These are phyloP conservation scores for Prolemur simus DNA, from an alignment of 2,113 vertebrate species.

Conservation along the genomic window DNA sequence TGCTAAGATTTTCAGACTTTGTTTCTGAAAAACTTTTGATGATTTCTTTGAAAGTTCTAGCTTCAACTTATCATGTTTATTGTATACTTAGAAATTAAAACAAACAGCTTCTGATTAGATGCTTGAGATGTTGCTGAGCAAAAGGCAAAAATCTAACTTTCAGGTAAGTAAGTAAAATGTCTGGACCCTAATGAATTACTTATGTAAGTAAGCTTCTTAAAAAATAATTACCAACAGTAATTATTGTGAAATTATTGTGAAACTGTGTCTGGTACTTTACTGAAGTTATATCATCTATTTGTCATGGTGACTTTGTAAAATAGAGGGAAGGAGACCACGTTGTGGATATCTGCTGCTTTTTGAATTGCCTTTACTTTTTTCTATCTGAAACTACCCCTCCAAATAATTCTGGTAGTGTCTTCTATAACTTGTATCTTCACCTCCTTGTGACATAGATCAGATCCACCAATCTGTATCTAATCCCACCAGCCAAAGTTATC, in stretches of 20 bases:
- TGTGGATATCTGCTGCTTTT: not conserved
- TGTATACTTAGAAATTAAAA: not conserved
- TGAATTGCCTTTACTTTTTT: not conserved
- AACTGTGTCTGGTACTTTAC: not conserved
- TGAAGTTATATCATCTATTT: not conserved
- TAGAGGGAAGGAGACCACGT: not conserved
- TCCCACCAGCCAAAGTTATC: not conserved
- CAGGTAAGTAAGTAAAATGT: not conserved
- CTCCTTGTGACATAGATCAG: not conserved
- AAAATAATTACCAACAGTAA: not conserved
- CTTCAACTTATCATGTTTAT: conserved; percentile 88
- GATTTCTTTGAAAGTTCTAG: conserved; percentile 95
- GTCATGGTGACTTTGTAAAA: not conserved
- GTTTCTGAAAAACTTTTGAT: conserved; percentile 93
- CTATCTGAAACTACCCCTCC: not conserved
- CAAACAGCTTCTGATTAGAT: not conserved
- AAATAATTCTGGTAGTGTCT: not conserved
- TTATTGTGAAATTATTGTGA: no score
- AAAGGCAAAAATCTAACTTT: conserved; percentile 11
- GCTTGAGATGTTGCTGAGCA: not conserved
- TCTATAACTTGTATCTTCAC: not conserved
- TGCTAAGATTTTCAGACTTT: conserved; percentile 94
- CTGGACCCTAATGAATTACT: not conserved
- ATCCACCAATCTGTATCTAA: not conserved
- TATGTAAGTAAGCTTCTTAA: not conserved